Evolutionary conservation across 2,113 vertebrate species (phyloP).

Genomic region (Phyllostomus discolor): DNA sequence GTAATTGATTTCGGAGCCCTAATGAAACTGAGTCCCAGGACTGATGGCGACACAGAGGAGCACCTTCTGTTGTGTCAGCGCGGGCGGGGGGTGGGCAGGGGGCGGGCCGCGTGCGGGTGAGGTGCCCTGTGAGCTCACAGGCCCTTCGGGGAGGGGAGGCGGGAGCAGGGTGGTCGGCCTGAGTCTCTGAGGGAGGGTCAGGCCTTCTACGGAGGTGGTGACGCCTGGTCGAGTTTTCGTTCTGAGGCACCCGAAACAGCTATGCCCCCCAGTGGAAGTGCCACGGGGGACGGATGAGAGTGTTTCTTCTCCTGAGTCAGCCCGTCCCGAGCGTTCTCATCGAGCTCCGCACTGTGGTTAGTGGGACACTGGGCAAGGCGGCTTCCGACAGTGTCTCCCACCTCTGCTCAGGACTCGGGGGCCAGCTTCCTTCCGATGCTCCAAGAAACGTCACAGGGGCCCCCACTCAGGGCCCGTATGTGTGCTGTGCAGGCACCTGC

Average conservation of each 20-base stretch:
- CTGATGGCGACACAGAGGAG: background rate
- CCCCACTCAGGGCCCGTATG: background rate
- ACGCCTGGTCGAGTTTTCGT: background rate
- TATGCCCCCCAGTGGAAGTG: background rate
- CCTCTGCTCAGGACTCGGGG: background rate
- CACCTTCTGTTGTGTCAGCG: background rate
- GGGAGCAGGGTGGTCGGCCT: too few relatives aligned
- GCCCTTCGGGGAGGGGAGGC: background rate
- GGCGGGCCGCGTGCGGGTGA: background rate
- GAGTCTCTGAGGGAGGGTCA: too few relatives aligned
- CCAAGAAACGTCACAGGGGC: too few relatives aligned
- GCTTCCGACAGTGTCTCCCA: background rate
- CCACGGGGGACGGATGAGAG: too few relatives aligned
- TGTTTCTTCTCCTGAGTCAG: background rate
- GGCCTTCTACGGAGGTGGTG: background rate
- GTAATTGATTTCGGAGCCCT: background rate
- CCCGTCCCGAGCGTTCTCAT: background rate
- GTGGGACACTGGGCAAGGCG: background rate
- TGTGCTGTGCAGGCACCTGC: too few relatives aligned
- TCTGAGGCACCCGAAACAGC: background rate
- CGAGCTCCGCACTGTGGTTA: background rate
- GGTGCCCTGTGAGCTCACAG: fast-evolving
- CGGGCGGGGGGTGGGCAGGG: background rate
- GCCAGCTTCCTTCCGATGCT: too few relatives aligned
- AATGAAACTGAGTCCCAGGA: background rate